Conservation (phyloP, 1,140 invertebrate species). For the Trigoniulus corallinus region DNA sequence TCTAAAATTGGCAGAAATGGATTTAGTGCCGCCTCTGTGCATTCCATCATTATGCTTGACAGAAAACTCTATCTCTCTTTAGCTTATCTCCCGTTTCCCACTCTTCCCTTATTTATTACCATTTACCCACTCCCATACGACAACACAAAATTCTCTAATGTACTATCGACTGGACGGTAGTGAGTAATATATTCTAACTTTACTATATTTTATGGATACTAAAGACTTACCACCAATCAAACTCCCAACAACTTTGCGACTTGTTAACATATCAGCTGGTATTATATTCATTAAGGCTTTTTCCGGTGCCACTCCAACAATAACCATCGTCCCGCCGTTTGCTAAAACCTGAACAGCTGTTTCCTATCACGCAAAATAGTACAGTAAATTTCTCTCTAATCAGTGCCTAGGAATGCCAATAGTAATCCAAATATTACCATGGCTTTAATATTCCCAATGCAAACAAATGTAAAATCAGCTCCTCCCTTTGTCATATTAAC, state of each 20-base stretch:
- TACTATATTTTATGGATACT: no score
- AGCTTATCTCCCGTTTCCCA: no score
- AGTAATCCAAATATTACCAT: not conserved
- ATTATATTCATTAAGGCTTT: not conserved
- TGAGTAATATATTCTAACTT: no score
- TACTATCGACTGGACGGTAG: no score
- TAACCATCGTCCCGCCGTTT: not conserved
- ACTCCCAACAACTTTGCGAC: not conserved
- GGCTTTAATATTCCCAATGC: not conserved
- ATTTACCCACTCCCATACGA: no score
- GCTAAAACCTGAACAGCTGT: not conserved
- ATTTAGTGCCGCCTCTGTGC: no score
- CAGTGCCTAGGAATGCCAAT: not conserved
- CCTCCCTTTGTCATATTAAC: slow-evolving; percentile 56
- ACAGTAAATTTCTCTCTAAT: not conserved
- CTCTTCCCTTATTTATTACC: no score
- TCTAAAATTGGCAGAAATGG: no score
- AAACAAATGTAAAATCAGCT: not conserved
- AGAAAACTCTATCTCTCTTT: no score
- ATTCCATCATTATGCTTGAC: no score
- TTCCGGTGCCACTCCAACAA: not conserved
- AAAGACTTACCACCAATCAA: not conserved
- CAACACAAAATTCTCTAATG: no score
- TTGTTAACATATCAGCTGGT: not conserved
- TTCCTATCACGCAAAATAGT: not conserved